Percentiles rank a stretch among this genome's conserved stretches.
phyloP scores from a whole-genome alignment of 2,888 invertebrate species.

The Coelopa pilipes region DNA sequence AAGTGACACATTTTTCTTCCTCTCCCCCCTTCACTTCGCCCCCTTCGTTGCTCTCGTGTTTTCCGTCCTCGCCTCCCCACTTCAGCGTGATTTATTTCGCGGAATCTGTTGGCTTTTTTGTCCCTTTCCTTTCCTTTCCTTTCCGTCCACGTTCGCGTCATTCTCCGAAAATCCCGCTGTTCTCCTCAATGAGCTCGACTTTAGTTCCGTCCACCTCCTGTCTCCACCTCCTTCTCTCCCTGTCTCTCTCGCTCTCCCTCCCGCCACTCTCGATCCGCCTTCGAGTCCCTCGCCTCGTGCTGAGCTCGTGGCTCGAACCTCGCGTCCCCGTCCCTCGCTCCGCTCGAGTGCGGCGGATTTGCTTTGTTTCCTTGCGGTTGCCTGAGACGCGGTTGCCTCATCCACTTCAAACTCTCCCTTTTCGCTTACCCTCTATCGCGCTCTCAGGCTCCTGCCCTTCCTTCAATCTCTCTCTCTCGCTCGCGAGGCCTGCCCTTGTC shows the following conservation, averaged over 20 bases:
- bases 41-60: background rate
- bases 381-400: background rate
- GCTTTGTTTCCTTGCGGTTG: no score
- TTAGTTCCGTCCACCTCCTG: background rate
- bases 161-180: background rate
- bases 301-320: no score
- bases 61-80: background rate
- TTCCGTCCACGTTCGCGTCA: background rate
- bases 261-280: background rate
- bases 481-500: background rate
- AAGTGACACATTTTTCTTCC: no score
- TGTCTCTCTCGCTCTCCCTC: background rate
- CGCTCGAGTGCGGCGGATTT: no score
- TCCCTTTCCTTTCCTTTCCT: no score
- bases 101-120: no score
- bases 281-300: no score
- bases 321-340: no score
- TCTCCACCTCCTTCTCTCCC: background rate
- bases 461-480: background rate
- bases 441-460: no score
- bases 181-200: background rate
- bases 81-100: slow-evolving; percentile 3
- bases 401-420: background rate
- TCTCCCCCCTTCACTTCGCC: background rate
- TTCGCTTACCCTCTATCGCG: background rate